Base-by-base conservation (phyloP, 1,140 invertebrate species). In the Hetaerina americana region DNA sequence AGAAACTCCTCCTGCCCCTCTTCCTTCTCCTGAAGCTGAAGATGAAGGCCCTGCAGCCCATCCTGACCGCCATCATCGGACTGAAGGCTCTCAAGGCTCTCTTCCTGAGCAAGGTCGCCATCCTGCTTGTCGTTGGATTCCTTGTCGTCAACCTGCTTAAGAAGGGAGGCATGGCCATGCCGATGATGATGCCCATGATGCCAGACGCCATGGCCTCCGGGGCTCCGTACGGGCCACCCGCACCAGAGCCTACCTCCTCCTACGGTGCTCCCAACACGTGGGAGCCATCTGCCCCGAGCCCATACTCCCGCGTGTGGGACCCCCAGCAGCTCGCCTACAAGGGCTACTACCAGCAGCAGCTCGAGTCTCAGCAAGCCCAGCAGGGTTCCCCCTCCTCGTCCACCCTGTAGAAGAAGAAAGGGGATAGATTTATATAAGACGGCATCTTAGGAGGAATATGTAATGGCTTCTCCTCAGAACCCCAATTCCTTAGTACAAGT, bases 71-170 rank as follows among this genome's bases (percentile, higher is more conserved):
- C 26, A 81, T 93, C 73, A 87, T 92, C 78, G 89, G 90, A 72
- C 79, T 93, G 68, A 94, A 94, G 80, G 89, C 92, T 12, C 81
- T 91, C 73, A 94, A 94, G 81, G 92, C 92, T 75, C 81, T 93
- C 22, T 85, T 94, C 31, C 84, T 93, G 74, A 92, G 90, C 74
- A 94, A 94, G 80, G 82, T 93, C 66, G 90, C 91, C 70, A 87
- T 94, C 75, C 81, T 89, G 3, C 80, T 92, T 68, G 91, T 94
- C 31, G 82, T 92, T 66, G 91, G 89, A 72, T 93, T 94, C 83
- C 83, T 93, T 24, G 86, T 90, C 69, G 84, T 90, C 77, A 91
- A 92, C 74, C 81, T 92, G 73, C 82, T 90, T 66, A 86, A 84
- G 74, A 92, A 92, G 80, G 81, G 82, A 57, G 86, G 86, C 77